These are phyloP conservation scores for Semibalanus balanoides DNA, from an alignment of 1,140 invertebrate species.

Conservation along the genomic window DNA sequence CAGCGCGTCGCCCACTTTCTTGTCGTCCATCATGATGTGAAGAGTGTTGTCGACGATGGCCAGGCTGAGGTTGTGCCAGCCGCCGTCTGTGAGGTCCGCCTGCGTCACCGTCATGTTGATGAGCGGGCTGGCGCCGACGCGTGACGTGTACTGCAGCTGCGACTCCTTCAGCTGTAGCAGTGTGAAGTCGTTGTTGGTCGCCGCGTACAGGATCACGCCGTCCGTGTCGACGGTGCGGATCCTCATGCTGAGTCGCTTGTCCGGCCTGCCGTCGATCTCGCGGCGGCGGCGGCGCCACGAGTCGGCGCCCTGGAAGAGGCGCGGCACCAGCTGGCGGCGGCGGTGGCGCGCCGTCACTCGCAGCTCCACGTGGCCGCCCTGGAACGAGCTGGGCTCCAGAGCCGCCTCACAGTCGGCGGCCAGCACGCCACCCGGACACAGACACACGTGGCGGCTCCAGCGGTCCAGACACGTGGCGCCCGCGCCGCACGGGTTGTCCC, in stretches of 20 bases:
- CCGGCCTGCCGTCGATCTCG: slow-evolving; percentile 25
- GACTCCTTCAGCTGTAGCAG: slow-evolving; percentile 36
- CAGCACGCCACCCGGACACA: slow-evolving; percentile 46
- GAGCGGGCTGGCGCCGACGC: slow-evolving; percentile 43
- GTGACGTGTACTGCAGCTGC: slow-evolving; percentile 34
- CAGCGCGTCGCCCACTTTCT: slow-evolving; percentile 61
- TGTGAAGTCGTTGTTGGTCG: slow-evolving; percentile 75
- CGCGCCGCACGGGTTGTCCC: slow-evolving; percentile 26
- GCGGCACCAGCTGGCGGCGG: slow-evolving; percentile 65
- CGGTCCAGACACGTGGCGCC: slow-evolving; percentile 59
- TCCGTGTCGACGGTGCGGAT: slow-evolving; percentile 61
- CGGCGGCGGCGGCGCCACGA: slow-evolving; percentile 37
- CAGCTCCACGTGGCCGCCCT: slow-evolving; percentile 58
- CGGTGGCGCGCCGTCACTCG: slow-evolving; percentile 65
- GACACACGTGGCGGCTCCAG: slow-evolving; percentile 42
- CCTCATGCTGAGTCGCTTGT: slow-evolving; percentile 59
- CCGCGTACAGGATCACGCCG: slow-evolving; percentile 64
- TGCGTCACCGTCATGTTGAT: slow-evolving; percentile 62
- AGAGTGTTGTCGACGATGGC: slow-evolving; percentile 45
- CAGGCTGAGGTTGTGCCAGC: slow-evolving; percentile 71
- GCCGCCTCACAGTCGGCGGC: slow-evolving; percentile 60
- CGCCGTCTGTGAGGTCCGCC: slow-evolving; percentile 46
- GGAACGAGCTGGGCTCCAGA: slow-evolving; percentile 60
- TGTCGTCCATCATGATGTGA: slow-evolving; percentile 50
- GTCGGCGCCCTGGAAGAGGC: slow-evolving; percentile 53